phyloP scores from a whole-genome alignment of 2,797 vertebrate genomes.

The Crocidura indochinensis region DNA sequence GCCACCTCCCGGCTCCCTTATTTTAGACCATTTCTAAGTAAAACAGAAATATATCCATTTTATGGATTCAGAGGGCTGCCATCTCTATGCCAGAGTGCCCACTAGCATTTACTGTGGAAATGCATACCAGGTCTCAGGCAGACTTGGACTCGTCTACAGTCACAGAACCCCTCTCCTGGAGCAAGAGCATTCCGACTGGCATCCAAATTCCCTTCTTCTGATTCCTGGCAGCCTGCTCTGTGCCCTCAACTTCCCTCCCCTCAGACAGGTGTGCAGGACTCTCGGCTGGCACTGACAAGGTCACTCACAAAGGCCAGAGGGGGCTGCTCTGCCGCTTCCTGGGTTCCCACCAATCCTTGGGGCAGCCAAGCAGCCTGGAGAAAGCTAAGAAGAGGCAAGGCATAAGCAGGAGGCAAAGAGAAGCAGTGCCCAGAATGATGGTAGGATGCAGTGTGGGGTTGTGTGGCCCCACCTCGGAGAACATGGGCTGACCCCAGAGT shows the following conservation, averaged over 20 bases:
- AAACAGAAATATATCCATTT: conserved; percentile 34
- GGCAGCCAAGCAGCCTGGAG: too few relatives aligned
- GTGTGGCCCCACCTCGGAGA: too few relatives aligned
- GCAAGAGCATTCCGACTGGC: neutral
- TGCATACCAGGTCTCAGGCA: neutral
- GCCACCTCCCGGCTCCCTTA: too few relatives aligned
- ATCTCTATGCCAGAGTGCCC: conserved; percentile 20
- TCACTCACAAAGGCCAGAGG: too few relatives aligned
- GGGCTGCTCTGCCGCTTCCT: too few relatives aligned
- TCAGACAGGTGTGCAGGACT: neutral
- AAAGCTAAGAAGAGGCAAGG: too few relatives aligned
- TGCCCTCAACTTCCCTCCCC: conserved; percentile 48
- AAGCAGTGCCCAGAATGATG: too few relatives aligned
- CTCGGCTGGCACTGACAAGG: neutral
- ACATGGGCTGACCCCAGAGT: too few relatives aligned
- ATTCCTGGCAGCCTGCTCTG: conserved; percentile 18
- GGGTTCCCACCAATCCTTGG: too few relatives aligned
- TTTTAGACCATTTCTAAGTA: conserved; percentile 14
- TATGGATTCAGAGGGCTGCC: neutral
- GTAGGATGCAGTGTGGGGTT: too few relatives aligned
- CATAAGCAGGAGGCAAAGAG: too few relatives aligned
- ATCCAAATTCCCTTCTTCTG: neutral
- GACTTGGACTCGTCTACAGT: neutral
- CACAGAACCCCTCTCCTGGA: neutral
- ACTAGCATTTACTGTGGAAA: conserved; percentile 47